Evolutionary conservation across 2,113 vertebrate species (phyloP), one percentile per base, ranked within the genome.

Genomic region (Antigone vipio): DNA sequence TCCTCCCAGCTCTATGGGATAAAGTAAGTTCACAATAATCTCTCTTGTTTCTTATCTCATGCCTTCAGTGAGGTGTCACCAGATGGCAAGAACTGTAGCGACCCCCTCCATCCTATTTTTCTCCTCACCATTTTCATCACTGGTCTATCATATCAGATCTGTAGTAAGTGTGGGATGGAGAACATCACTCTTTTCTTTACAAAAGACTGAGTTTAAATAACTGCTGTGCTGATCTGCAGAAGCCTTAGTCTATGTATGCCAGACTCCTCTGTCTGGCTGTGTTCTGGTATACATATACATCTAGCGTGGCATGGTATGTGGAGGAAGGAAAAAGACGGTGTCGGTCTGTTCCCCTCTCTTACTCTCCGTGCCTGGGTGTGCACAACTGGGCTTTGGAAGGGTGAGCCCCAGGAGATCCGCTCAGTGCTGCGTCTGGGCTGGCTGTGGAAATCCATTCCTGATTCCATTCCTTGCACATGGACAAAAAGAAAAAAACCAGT

Each of bases 1-100:
- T 96, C 83, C 95, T 95, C 82, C 82, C 79, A 52, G n/a, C 60
- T 90, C 50, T 76, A 45, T 0, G 16, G 93, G 79, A 92, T 94
- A 92, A 95, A 96, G 85, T 71, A 88, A 95, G 90, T 91, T 97
- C 91, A 96, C 66, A 93, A 73, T 92, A 84, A 97, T 92, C 67
- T 55, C 75, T 97, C 95, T 96, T 93, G 71, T 95, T 98, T 90
- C 93, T 97, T 98, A 95, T 95, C 94, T 96, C 23, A 29, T 45
- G 52, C 85, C 76, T 97, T 93, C 82, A 94, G 4, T 55, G 49
- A 92, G 44, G 60, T 75, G 78, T 94, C 68, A 91, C 62, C n/a
- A 88, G 84, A 62, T 45, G 81, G 15, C 30, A 94, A 55, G 81
- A 49, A 16, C 10, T 89, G 85, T 81, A 95, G 88, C 14, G n/a